phyloP scores from a whole-genome alignment of 2,797 vertebrate genomes.

The Darevskia nairensis region DNA sequence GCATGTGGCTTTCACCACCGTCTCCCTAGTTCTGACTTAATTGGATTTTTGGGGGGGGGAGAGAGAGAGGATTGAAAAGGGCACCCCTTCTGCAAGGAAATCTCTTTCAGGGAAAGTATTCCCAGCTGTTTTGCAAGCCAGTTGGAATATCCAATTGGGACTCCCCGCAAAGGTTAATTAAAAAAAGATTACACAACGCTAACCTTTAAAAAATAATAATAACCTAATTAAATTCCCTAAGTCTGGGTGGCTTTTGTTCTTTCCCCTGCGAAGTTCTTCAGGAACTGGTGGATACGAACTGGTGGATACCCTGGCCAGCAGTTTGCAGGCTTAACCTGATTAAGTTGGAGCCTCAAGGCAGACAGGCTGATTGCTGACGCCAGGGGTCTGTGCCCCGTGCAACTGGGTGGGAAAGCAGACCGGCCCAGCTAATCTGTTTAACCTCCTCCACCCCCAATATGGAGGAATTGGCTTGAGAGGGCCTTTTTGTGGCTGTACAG shows the following conservation, averaged over 20 bases:
- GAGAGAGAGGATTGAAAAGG: too few relatives aligned
- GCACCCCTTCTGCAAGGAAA: too few relatives aligned
- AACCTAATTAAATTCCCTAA: not conserved
- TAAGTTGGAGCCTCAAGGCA: too few relatives aligned
- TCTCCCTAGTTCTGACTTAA: not conserved
- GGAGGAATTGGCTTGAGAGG: too few relatives aligned
- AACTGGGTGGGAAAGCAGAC: too few relatives aligned
- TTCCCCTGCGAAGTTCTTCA: not conserved
- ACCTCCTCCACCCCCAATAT: too few relatives aligned
- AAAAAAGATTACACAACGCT: not conserved
- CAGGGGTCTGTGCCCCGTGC: too few relatives aligned
- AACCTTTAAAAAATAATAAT: too few relatives aligned
- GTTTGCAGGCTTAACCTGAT: too few relatives aligned
- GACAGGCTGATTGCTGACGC: too few relatives aligned
- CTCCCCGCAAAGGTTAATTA: not conserved
- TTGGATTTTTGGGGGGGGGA: not conserved
- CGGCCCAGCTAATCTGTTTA: too few relatives aligned
- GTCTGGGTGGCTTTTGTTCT: not conserved
- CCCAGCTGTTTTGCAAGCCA: not conserved
- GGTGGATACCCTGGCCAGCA: not conserved
- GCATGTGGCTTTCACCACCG: rapidly evolving
- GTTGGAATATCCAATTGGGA: not conserved
- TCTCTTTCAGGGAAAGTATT: not conserved
- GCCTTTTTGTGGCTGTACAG: too few relatives aligned
- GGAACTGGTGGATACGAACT: not conserved